Percentiles rank a stretch among this genome's conserved stretches.
Evolutionary conservation across 2,797 vertebrate species (phyloP).

Genomic region (Allobates femoralis): DNA sequence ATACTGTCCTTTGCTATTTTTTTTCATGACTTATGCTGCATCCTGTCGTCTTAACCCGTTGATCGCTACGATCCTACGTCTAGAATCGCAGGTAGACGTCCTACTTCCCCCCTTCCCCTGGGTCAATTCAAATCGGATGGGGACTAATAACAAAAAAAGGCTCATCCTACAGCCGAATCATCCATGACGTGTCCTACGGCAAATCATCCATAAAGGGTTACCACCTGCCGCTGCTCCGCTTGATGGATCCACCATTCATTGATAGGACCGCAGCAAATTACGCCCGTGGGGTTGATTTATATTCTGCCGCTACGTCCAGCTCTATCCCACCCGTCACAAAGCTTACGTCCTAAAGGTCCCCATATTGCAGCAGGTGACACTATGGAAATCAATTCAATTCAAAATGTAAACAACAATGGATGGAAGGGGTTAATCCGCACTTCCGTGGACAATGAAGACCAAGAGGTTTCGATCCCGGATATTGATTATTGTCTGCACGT

Average conservation of each 20-base stretch:
- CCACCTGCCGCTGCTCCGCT: neutral
- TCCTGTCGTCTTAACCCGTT: constrained; percentile 42
- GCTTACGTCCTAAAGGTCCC: too few species aligned
- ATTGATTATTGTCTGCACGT: too few species aligned
- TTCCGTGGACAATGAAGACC: too few species aligned
- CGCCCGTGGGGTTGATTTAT: neutral
- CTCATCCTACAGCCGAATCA: neutral
- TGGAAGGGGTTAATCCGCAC: too few species aligned
- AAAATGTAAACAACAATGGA: neutral
- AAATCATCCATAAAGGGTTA: neutral
- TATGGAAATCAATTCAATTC: neutral
- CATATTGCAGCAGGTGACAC: neutral
- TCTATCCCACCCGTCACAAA: constrained; percentile 5
- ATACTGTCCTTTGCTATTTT: constrained; percentile 36
- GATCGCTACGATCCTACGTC: too few species aligned
- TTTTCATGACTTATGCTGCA: constrained; percentile 41
- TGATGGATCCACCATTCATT: neutral
- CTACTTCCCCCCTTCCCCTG: neutral
- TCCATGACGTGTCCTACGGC: neutral
- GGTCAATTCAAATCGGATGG: neutral
- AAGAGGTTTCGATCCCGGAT: too few species aligned
- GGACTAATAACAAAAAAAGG: neutral
- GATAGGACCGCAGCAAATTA: neutral
- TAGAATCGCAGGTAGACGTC: neutral
- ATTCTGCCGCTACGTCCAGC: neutral